These are phyloP conservation scores for western clawed frog (Xenopus tropicalis) DNA, from an alignment of 2,113 vertebrate genomes.

Conservation along the genomic window UCB_Xtro_10.0 CM004450.2:58370001-58370500, in stretches of 20 bases:
- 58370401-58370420: too few relatives aligned
- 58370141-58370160: conserved; percentile 11
- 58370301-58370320: neutral
- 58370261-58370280: neutral
- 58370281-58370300: neutral
- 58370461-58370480: too few relatives aligned
- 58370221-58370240: neutral
- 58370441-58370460: too few relatives aligned
- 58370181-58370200: neutral
- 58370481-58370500: too few relatives aligned
- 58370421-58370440: too few relatives aligned
- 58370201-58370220: conserved; percentile 11
- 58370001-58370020: neutral
- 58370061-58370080: conserved; percentile 1
- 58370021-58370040: neutral
- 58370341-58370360: too few relatives aligned
- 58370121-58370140: conserved; percentile 8
- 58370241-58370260: neutral
- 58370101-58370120: conserved; percentile 13
- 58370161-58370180: neutral
- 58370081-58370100: conserved; percentile 16
- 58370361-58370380: too few relatives aligned
- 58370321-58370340: too few relatives aligned
- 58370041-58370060: neutral
- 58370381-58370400: too few relatives aligned